Base-by-base conservation (phyloP, 1,140 invertebrate species). In the Pseudomyrmex flavicornis region DNA sequence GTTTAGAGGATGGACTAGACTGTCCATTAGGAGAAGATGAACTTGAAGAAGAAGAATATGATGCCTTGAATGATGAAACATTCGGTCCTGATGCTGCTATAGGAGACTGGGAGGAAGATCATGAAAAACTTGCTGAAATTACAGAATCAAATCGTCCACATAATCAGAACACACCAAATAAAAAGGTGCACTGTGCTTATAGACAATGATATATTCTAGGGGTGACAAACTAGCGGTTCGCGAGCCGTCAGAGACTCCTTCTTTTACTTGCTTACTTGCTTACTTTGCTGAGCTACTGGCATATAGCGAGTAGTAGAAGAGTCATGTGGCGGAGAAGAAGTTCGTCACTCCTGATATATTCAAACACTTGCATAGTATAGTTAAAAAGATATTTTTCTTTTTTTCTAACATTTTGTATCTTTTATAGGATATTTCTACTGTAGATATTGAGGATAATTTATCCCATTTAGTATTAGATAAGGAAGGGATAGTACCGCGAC, bases 1-100 rank as follows among this genome's bases (percentile, higher is more conserved):
- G 83, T 72, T 84, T 91, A 85, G 91, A 94, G 15, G 93, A 93
- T 90, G 93, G 90, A 68, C 85, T 94, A 77, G 92, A 94, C 66
- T 91, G 92, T 84, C 89, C 91, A 35, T 85, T 93, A 48, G 96
- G 95, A 83, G 95, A 95, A 70, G 96, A 96, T 65, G 95, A 96
- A 56, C 94, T 95, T 74, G 97, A 97, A 56, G 97, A 98, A 89
- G 97, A 97, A 84, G 97, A 98, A 89, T 98, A 98, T 94, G 97
- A 98, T 95, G 97, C 97, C 1, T 95, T 98, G 76, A 98, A 98
- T 91, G 97, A 98, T 95, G 97, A 98, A 93, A 98, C 98, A 1
- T 98, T 98, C 94, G 97, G 97, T 56, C 95, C 96, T 65, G 96
- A 96, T 85, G 95, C 95, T 91, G 92, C 95, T 83, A 91, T 90